These are phyloP conservation scores for Pseudachorutes palmiensis DNA, from an alignment of 1,140 invertebrate species.

Conservation along the genomic window DNA sequence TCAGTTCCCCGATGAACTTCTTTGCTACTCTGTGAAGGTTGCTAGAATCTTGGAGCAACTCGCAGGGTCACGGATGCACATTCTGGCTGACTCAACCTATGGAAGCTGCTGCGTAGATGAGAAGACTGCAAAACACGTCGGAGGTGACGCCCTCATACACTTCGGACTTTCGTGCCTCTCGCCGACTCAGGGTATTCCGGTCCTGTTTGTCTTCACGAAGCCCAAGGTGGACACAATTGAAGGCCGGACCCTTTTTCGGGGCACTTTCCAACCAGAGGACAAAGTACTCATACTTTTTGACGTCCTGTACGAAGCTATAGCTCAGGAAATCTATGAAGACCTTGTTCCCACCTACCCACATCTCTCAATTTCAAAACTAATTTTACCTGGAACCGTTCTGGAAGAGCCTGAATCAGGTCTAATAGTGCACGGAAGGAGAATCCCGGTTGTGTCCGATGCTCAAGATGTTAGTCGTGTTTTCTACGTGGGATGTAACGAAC, in stretches of 20 bases:
- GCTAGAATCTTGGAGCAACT: conserved; percentile 54
- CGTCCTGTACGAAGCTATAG: conserved; percentile 49
- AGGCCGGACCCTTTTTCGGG: conserved; percentile 18
- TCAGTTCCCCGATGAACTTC: conserved; percentile 80
- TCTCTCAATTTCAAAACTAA: conserved; percentile 13
- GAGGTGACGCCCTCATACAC: conserved; percentile 79
- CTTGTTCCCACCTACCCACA: background rate
- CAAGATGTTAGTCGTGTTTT: conserved; percentile 46
- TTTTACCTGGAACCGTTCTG: conserved; percentile 6
- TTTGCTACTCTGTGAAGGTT: conserved; percentile 61
- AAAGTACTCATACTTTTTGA: conserved; percentile 64
- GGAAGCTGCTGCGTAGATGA: conserved; percentile 93
- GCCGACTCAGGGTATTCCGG: conserved; percentile 56
- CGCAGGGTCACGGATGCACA: conserved; percentile 58
- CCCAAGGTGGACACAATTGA: conserved; percentile 37
- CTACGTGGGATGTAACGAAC: conserved; percentile 49
- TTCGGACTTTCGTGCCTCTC: conserved; percentile 83
- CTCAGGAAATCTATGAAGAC: conserved; percentile 4
- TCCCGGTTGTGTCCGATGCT: conserved; percentile 36
- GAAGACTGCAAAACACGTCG: conserved; percentile 71
- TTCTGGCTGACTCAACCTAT: conserved; percentile 87
- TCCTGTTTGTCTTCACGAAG: conserved; percentile 54
- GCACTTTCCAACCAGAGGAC: conserved; percentile 19
- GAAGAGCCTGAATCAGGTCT: conserved; percentile 13
- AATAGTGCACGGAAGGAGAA: conserved; percentile 31